Evolutionary conservation across 1,140 invertebrate species (phyloP).

Genomic region (Chionoecetes opilio): DNA sequence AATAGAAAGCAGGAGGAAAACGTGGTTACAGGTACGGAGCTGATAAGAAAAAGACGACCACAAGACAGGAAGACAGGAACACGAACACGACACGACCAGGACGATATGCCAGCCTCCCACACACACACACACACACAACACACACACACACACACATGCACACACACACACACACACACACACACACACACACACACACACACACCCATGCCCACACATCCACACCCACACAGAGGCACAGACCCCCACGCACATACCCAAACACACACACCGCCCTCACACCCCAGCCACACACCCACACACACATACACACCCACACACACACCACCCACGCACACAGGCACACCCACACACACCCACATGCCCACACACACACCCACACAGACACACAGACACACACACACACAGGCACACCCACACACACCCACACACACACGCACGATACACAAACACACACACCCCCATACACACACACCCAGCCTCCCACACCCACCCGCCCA

Average conservation of each 20-base stretch:
- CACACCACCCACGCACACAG: neutral
- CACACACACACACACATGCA: too few relatives aligned
- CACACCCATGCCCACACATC: too few relatives aligned
- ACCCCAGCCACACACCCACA: too few relatives aligned
- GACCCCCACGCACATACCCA: too few relatives aligned
- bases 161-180: too few relatives aligned
- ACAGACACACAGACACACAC: neutral
- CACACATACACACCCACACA: neutral
- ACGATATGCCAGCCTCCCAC: neutral
- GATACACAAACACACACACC: neutral
- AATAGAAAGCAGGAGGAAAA: too few relatives aligned
- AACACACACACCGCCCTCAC: too few relatives aligned
- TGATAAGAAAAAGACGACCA: too few relatives aligned
- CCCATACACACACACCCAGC: neutral
- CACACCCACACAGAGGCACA: neutral
- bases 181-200: too few relatives aligned
- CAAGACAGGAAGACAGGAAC: too few relatives aligned
- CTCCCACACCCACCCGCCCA: neutral
- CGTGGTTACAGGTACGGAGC: too few relatives aligned
- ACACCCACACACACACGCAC: neutral
- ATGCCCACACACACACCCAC: neutral
- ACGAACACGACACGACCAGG: too few relatives aligned
- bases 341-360: neutral
- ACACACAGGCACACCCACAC: neutral
- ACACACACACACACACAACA: neutral